Percentiles rank a stretch among this genome's conserved stretches.
Conservation (phyloP, 2,888 invertebrate species). For the Platycnemis pennipes region DNA sequence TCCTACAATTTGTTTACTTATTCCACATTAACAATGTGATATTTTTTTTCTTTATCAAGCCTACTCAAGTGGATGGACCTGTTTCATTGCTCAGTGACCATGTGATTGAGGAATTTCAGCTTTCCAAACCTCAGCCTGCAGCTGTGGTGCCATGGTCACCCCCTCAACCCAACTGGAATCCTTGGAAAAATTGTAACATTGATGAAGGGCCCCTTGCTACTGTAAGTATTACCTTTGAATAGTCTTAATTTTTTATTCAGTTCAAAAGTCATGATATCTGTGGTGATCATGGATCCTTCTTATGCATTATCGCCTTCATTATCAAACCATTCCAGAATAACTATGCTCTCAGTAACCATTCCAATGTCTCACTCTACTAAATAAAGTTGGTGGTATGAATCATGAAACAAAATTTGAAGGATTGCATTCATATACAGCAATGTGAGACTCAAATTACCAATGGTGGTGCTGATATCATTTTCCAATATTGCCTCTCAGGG, state of each 20-base stretch:
- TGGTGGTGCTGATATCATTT: too few relatives aligned
- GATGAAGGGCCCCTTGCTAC: conserved; percentile 93
- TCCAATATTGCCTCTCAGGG: too few relatives aligned
- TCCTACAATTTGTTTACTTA: too few relatives aligned
- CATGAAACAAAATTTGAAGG: too few relatives aligned
- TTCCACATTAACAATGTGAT: too few relatives aligned
- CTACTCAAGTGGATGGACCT: conserved; percentile 74
- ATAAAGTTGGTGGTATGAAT: too few relatives aligned
- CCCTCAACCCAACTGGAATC: conserved; percentile 97
- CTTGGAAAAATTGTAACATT: conserved; percentile 98
- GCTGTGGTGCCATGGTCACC: conserved; percentile 98
- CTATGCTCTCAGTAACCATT: too few relatives aligned
- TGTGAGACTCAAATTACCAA: too few relatives aligned
- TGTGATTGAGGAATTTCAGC: conserved; percentile 84
- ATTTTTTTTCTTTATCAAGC: conserved; percentile 42
- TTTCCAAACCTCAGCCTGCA: conserved; percentile 83
- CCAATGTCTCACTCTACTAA: too few relatives aligned
- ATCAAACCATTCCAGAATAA: too few relatives aligned
- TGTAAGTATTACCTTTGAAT: conserved; percentile 75
- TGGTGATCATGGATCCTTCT: not conserved
- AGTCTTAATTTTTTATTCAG: not conserved
- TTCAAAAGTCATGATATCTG: not conserved
- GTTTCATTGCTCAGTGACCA: conserved; percentile 82
- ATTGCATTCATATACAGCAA: too few relatives aligned
- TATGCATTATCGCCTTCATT: too few relatives aligned